Base-by-base conservation (phyloP, 2,797 vertebrate genomes). In the Sciurus vulgaris region DNA sequence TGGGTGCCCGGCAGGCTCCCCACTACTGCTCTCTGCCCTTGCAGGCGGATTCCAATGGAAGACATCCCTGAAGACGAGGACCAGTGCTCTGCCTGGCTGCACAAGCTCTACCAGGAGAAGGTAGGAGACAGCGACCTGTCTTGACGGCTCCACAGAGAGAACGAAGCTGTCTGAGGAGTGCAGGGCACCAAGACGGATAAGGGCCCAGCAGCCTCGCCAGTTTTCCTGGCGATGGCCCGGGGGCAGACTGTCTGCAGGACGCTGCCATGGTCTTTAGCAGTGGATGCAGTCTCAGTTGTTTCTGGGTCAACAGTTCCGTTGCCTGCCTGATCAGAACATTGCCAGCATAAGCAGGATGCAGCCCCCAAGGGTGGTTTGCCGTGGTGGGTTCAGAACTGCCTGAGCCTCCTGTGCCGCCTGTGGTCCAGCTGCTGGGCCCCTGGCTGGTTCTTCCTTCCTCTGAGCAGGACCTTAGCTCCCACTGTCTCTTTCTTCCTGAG, bases 21-120 rank as follows among this genome's bases (percentile, higher is more conserved):
- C 38, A 51, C 76, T 77, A 91, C 63, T 91, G 35, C 69, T 89
- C 35, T 97, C 96, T 96, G 56, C 69, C 4, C 41, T 92, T 97
- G 59, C 98, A 99, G 99, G 98, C 98, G 99, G 94, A 99, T 99
- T 98, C 99, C 99, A 7, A 98, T 99, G 44, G 99, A 99, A 81
- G 98, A 98, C 3, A 97, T 99, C 94, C 99, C 99, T 2, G 99
- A 99, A 85, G 99, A 99, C 5, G 99, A 99, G 93, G 98, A 98
- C 4, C 98, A 98, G 89, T 99, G 99, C 96, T 99, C 99, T 0
- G 98, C 98, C 72, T 99, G 99, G 99, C 99, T 99, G 14, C 99
- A 99, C 97, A 99, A 99, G 97, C 99, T 99, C 5, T 99, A 99
- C 98, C 99, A 99, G 98, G 99, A 99, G 98, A 99, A 99, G 99